Evolutionary conservation across 2,113 vertebrate species (phyloP).

Genomic region (Erpornis zantholeuca): DNA sequence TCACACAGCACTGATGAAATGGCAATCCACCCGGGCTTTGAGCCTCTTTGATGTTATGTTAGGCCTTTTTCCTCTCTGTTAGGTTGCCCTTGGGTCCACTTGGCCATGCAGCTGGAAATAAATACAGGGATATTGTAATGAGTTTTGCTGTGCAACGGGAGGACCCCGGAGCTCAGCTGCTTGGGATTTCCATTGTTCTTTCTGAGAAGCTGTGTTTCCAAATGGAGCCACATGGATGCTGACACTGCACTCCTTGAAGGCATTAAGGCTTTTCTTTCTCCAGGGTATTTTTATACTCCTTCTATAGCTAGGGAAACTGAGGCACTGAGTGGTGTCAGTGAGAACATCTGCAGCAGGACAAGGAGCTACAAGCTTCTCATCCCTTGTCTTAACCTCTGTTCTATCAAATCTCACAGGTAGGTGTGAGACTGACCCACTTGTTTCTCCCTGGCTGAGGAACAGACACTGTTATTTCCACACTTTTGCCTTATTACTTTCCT

Average conservation of each 20-base stretch:
- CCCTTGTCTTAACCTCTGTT: not conserved
- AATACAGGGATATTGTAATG: conserved; percentile 22
- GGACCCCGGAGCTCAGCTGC: not conserved
- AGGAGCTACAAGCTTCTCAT: not conserved
- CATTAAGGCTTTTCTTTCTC: not conserved
- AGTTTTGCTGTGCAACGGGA: conserved; percentile 22
- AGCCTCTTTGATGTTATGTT: conserved; percentile 36
- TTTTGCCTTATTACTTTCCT: not conserved
- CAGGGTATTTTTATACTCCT: not conserved
- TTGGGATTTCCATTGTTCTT: conserved; percentile 46
- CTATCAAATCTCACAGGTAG: not conserved
- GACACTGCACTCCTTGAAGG: not conserved
- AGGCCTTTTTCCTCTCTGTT: conserved; percentile 41
- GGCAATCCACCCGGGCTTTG: conserved; percentile 36
- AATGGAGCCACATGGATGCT: conserved; percentile 17
- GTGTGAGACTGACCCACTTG: not conserved
- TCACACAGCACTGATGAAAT: conserved; percentile 61
- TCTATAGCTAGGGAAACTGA: not conserved
- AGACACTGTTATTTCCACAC: not conserved
- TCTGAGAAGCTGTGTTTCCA: not conserved
- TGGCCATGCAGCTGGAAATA: conserved; percentile 47
- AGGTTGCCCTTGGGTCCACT: conserved; percentile 17
- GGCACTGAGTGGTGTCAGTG: not conserved
- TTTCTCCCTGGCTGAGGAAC: not conserved
- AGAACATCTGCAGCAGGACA: not conserved